Evolutionary conservation across 2,797 vertebrate genomes (phyloP), one percentile per base, ranked within the genome.

Genomic region (Leptodactylus fallax): DNA sequence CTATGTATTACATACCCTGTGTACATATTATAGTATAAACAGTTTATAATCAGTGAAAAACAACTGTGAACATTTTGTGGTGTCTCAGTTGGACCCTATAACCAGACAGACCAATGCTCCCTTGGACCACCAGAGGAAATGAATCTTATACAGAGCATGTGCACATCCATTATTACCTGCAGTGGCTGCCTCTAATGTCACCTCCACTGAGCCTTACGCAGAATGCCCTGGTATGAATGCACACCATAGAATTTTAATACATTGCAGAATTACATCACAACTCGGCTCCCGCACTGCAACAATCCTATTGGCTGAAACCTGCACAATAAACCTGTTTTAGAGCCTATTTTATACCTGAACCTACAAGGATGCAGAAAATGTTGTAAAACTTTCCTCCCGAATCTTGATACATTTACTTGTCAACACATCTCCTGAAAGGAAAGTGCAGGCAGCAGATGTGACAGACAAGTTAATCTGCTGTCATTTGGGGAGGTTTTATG

Each of bases 331-430:
- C 27, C 69, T 12, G 17, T 45, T 72, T 72, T 72, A 72, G 27
- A 47, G 14, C 16, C 6, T 45, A 36, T 72, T 72, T 72, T 36
- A 72, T 47, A 8, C 25, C 14, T 72, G 63, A 16, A 8, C 25
- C 14, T 72, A 10, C 11, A 72, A 17, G 7, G 69, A 72, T 72
- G 36, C 17, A 49, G 45, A 83, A 72, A 1, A 56, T 58, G 69
- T 45, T 55, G 12, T 36, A 71, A 71, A 83, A 69, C 51, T n/a
- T 71, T 83, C 10, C 23, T n/a, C 51, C 53, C 3, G 7, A 72
- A 72, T 58, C 71, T 12, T 83, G 17, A 56, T 72, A 83, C 67
- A 36, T 55, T 71, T 72, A 83, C 56, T 58, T 72, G 65, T 71
- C 61, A 67, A n/a, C 49, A 17, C 49, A 45, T 69, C 63, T 55